Evolutionary conservation across 2,113 vertebrate genomes (phyloP).

Genomic region (Recurvirostra avosetta): DNA sequence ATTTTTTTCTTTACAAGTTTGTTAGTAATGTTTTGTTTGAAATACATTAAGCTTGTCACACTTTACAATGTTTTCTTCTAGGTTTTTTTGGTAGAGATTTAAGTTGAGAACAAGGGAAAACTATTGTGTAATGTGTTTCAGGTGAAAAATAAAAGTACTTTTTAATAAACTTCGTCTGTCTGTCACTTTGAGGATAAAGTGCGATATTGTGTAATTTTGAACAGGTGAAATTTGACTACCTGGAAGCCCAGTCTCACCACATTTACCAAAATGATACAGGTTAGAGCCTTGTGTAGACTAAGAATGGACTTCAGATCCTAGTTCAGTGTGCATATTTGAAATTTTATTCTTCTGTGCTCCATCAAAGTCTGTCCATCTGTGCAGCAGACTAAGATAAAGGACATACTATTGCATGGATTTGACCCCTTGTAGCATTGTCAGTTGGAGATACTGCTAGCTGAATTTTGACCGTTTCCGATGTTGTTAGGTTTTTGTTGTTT

Average conservation of each 20-base stretch:
- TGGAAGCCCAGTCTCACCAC: not conserved
- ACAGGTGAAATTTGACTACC: not conserved
- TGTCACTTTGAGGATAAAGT: not conserved
- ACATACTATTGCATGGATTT: not conserved
- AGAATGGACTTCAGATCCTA: not conserved
- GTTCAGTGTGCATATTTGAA: not conserved
- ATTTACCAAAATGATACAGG: not conserved
- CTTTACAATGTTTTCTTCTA: not conserved
- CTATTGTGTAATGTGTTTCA: not conserved
- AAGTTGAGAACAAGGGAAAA: not conserved
- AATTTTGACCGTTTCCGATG: not conserved
- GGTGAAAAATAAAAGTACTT: not conserved
- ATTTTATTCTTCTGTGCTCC: not conserved
- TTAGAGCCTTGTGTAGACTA: not conserved
- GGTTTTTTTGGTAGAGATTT: not conserved
- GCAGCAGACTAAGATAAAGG: not conserved
- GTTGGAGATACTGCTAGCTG: not conserved
- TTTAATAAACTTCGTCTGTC: not conserved
- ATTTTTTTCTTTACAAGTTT: not conserved
- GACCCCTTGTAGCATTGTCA: not conserved
- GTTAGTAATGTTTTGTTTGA: not conserved
- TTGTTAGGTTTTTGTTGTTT: not conserved
- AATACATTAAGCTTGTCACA: not conserved
- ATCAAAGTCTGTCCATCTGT: not conserved
- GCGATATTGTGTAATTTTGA: not conserved